These are phyloP conservation scores for Spilarctia lutea DNA, from an alignment of 2,888 invertebrate genomes.

Conservation along the genomic window DNA sequence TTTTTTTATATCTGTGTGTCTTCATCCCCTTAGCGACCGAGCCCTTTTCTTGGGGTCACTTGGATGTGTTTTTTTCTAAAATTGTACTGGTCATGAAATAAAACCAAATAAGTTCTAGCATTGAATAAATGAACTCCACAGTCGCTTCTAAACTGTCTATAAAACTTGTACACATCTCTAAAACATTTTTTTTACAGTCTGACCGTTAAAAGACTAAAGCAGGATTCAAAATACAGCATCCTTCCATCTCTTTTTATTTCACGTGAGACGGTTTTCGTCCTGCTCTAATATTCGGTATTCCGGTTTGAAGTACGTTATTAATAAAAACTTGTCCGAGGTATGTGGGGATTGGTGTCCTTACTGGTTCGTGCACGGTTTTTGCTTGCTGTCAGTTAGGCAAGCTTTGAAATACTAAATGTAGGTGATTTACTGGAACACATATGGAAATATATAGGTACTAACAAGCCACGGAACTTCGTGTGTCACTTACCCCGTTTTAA, in stretches of 20 bases:
- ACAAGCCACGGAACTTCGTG: no score
- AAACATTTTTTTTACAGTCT: not conserved
- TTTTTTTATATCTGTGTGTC: not conserved
- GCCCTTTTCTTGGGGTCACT: no score
- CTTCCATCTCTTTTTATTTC: conserved; percentile 23
- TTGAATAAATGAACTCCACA: not conserved
- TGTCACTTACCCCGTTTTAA: no score
- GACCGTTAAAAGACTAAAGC: conserved; percentile 12
- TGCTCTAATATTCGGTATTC: conserved; percentile 36
- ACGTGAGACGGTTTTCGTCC: conserved; percentile 14
- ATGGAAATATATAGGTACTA: no score
- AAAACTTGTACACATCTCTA: not conserved
- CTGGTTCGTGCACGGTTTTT: not conserved
- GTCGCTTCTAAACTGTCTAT: not conserved
- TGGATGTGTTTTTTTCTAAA: not conserved
- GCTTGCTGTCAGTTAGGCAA: not conserved
- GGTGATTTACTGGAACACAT: no score
- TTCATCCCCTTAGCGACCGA: no score
- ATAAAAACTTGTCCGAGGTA: conserved; percentile 11
- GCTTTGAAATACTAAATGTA: not conserved
- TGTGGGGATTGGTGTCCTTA: not conserved
- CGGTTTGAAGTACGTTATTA: conserved; percentile 30
- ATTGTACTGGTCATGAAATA: no score
- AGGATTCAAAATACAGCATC: conserved; percentile 12
- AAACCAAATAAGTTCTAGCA: not conserved